Evolutionary conservation across 2,113 vertebrate genomes (phyloP).

Genomic region (Glaucidium brasilianum): DNA sequence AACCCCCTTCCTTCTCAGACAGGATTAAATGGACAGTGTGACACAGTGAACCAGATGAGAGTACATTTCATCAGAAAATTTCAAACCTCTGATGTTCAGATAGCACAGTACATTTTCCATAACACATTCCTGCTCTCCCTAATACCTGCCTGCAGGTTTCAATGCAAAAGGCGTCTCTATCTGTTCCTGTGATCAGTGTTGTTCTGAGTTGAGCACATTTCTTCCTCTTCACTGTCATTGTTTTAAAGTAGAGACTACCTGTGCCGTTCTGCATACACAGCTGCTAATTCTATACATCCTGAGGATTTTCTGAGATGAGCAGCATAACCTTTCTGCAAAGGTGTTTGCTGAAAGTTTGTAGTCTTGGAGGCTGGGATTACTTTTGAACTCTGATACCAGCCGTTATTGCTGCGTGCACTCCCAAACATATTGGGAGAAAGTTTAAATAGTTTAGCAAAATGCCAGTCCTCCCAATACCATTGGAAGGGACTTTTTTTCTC

Average conservation of each 20-base stretch:
- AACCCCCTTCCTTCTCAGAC: background rate
- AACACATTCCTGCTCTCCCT: background rate
- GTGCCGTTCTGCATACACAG: background rate
- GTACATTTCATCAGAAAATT: conserved; percentile 47
- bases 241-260: conserved; percentile 25
- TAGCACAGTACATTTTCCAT: conserved; percentile 1
- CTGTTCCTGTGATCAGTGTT: background rate
- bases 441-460: background rate
- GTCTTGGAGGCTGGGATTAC: background rate
- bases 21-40: conserved; percentile 19
- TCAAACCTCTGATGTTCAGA: conserved; percentile 29
- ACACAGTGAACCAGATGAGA: conserved; percentile 29
- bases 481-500: background rate
- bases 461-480: background rate
- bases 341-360: background rate
- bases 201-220: background rate
- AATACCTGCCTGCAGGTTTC: background rate
- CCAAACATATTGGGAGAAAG: background rate
- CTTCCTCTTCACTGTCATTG: background rate
- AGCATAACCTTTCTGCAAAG: background rate
- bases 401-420: background rate
- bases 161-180: background rate
- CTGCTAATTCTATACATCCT: background rate
- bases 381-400: background rate
- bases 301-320: background rate